A percentile compares a stretch with the other conserved stretches of the same genome.
Conservation (phyloP, 1,140 invertebrate species). For the Venturia canescens region DNA sequence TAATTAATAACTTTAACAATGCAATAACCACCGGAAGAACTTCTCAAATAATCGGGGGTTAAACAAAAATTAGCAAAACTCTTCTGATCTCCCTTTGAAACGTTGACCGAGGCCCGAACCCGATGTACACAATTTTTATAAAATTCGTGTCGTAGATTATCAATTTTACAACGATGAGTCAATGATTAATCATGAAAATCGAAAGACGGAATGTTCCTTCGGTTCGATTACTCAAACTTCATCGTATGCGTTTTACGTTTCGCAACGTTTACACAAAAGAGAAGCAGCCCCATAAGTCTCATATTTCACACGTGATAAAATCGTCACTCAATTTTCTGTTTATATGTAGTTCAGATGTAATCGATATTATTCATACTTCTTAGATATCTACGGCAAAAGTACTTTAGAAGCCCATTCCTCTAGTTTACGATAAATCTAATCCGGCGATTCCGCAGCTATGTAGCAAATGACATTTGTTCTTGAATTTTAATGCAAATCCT, state of each 20-base stretch:
- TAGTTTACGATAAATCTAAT: not conserved
- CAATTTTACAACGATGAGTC: constrained; percentile 5
- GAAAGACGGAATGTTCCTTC: not conserved
- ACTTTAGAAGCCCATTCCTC: constrained; percentile 19
- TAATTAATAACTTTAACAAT: too few relatives aligned
- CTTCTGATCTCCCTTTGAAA: too few relatives aligned
- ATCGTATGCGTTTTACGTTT: constrained; percentile 21
- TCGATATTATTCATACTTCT: constrained; percentile 11
- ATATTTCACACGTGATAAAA: not conserved
- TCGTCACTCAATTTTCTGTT: constrained; percentile 20
- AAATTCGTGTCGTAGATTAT: not conserved
- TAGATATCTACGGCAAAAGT: not conserved
- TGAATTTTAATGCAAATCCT: not conserved
- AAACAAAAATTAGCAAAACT: too few relatives aligned
- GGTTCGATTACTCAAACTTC: not conserved
- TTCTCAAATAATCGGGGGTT: too few relatives aligned
- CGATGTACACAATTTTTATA: not conserved
- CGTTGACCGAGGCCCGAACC: too few relatives aligned
- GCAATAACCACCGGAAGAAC: too few relatives aligned
- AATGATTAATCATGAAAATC: constrained; percentile 9
- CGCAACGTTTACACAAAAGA: constrained; percentile 27
- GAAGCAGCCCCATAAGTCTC: not conserved
- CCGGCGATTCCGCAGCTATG: not conserved
- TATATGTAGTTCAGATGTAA: constrained; percentile 5
- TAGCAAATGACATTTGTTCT: constrained; percentile 6